Evolutionary conservation across 2,888 invertebrate species (phyloP).

Genomic region (Ganaspis brasiliensis): DNA sequence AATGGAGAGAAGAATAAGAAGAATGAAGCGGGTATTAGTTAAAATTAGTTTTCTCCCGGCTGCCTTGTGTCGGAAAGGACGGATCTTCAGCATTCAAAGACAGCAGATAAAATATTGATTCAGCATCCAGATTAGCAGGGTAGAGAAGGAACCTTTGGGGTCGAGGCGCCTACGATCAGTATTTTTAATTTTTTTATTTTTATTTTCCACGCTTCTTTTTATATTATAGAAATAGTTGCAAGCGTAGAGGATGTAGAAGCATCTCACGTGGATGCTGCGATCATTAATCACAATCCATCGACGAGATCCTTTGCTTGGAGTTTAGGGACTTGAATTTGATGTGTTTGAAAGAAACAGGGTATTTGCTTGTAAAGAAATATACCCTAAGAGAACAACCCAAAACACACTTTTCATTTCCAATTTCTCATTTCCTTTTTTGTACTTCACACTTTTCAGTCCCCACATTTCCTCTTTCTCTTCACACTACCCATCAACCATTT

Average conservation of each 20-base stretch:
- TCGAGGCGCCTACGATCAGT: background rate
- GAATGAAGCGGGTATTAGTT: conserved; percentile 19
- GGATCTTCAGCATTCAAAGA: background rate
- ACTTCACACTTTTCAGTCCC: no score
- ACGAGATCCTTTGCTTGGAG: conserved; percentile 57
- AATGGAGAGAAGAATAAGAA: conserved; percentile 25
- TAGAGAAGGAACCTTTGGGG: conserved; percentile 1
- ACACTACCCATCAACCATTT: no score
- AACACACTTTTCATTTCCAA: no score
- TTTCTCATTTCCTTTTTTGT: no score
- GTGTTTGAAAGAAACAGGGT: conserved; percentile 45
- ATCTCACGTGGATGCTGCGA: conserved; percentile 52
- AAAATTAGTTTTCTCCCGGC: conserved; percentile 9
- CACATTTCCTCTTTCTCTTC: no score
- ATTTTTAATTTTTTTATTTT: conserved; percentile 45
- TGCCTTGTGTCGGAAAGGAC: background rate
- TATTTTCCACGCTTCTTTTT: conserved; percentile 46
- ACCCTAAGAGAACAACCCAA: background rate
- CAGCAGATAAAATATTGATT: conserved; percentile 30
- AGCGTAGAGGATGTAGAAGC: conserved; percentile 50
- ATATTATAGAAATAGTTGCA: conserved; percentile 56
- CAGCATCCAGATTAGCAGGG: background rate
- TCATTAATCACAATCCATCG: conserved; percentile 70
- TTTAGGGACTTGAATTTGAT: conserved; percentile 53
- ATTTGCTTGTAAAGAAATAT: conserved; percentile 43